Evolutionary conservation across 1,140 invertebrate species (phyloP), one percentile per base, ranked within the genome.

Genomic region (Heliothis virescens): DNA sequence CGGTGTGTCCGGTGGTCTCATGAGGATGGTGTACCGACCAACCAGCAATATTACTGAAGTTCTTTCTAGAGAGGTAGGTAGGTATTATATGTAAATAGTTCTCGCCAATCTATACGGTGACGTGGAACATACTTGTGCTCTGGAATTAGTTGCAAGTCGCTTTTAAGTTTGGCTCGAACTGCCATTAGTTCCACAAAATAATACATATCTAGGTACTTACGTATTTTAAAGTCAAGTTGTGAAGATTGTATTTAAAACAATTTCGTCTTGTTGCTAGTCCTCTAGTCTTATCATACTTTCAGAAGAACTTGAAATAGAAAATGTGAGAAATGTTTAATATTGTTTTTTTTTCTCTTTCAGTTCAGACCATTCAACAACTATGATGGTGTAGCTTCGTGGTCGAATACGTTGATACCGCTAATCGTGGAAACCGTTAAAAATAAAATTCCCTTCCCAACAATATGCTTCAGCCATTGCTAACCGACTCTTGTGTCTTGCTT

Each of bases 41-140:
- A 26, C 50, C 1, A 85, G 80, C 21, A 85, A 85, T 26, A 72
- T 88, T 7, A 85, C 86, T 21, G 82, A 91, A 87, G 80, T 85
- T 13, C 26, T 91, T 11, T 85, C 87, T 11, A 85, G 86, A 85
- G 15, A 73, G 5, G 89, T 90, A 83, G 86, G 87, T n/a, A n/a
- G n/a, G n/a, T n/a, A n/a, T n/a, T n/a, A n/a, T n/a, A n/a, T n/a
- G n/a, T n/a, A n/a, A n/a, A n/a, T n/a, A n/a, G n/a, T n/a, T n/a
- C n/a, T n/a, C n/a, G n/a, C n/a, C n/a, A n/a, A n/a, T n/a, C n/a
- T n/a, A n/a, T 26, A 26, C 21, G 21, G 21, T 2, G 21, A 1
- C 21, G 1, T 26, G 21, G 21, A 26, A 26, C 21, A 26, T 26
- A 1, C 2, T 26, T 26, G 21, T 26, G 21, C 21, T 26, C 21